Evolutionary conservation across 2,888 invertebrate genomes (phyloP).

Genomic region (Macroteleia sp.): DNA sequence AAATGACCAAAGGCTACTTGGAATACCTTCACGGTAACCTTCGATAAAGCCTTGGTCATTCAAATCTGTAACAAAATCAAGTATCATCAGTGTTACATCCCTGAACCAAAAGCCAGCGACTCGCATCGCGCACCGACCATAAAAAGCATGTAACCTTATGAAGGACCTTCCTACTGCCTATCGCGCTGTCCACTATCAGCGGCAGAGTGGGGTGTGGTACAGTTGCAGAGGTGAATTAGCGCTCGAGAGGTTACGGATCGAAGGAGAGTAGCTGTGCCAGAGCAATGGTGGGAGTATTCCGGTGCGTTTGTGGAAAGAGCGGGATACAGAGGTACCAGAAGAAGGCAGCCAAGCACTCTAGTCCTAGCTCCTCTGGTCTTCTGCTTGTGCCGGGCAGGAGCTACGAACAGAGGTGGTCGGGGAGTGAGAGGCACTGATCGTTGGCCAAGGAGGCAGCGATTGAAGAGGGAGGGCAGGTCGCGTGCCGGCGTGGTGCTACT

Average conservation of each 20-base stretch:
- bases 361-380: slow-evolving; percentile 35
- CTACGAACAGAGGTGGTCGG: slow-evolving; percentile 24
- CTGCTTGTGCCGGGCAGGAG: slow-evolving; percentile 31
- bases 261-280: slow-evolving; percentile 66
- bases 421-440: slow-evolving; percentile 41
- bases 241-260: slow-evolving; percentile 71
- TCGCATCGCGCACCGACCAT: not conserved
- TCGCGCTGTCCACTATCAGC: slow-evolving; percentile 56
- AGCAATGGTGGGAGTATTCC: slow-evolving; percentile 66
- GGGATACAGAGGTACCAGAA: slow-evolving; percentile 38
- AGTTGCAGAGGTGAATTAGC: slow-evolving; percentile 77
- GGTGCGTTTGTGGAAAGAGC: slow-evolving; percentile 53
- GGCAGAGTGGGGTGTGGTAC: slow-evolving; percentile 66
- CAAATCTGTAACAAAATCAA: slow-evolving; percentile 5
- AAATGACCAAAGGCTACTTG: not conserved
- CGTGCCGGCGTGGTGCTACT: slow-evolving; percentile 82
- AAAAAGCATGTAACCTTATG: slow-evolving; percentile 47
- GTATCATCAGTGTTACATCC: slow-evolving; percentile 35
- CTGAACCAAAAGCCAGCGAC: slow-evolving; percentile 20
- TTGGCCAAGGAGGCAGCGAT: slow-evolving; percentile 6
- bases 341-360: slow-evolving; percentile 31
- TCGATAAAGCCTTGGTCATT: slow-evolving; percentile 3
- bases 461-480: slow-evolving; percentile 78
- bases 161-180: slow-evolving; percentile 54
- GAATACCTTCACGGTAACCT: slow-evolving; percentile 11